These are phyloP conservation scores for Sterna hirundo DNA, from an alignment of 2,113 vertebrate genomes.

Conservation along the genomic window DNA sequence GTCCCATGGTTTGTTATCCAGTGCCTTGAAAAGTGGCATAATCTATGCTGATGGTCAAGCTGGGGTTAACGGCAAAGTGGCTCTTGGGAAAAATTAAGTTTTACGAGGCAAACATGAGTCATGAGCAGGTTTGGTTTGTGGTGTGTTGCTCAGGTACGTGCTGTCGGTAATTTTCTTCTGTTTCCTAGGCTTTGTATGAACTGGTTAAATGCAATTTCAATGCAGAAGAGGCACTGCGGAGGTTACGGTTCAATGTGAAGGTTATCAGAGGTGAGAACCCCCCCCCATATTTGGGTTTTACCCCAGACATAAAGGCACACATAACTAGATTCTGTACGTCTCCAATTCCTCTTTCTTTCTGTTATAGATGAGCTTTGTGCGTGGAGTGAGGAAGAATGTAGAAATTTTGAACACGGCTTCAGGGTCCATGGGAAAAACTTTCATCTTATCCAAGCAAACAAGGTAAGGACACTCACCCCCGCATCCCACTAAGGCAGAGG, in stretches of 20 bases:
- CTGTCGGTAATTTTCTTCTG: not conserved
- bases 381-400: constrained; percentile 93
- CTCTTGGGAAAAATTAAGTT: not conserved
- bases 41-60: not conserved
- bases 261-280: constrained; percentile 86
- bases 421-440: constrained; percentile 97
- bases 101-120: not conserved
- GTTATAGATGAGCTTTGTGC: constrained; percentile 86
- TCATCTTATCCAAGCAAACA: constrained; percentile 95
- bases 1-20: not conserved
- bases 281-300: not conserved
- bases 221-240: constrained; percentile 87
- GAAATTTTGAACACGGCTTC: constrained; percentile 93
- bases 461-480: constrained; percentile 75
- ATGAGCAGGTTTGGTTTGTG: not conserved
- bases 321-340: not conserved
- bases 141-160: not conserved
- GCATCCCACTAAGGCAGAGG: not conserved
- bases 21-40: not conserved
- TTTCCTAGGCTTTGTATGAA: constrained; percentile 89
- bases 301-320: not conserved
- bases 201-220: constrained; percentile 95
- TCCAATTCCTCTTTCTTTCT: not conserved
- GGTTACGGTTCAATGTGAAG: constrained; percentile 92
- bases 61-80: not conserved